A percentile compares a stretch with the other conserved stretches of the same genome.
Conservation (phyloP, 2,888 invertebrate genomes). For the Drosophila tripunctata region DNA sequence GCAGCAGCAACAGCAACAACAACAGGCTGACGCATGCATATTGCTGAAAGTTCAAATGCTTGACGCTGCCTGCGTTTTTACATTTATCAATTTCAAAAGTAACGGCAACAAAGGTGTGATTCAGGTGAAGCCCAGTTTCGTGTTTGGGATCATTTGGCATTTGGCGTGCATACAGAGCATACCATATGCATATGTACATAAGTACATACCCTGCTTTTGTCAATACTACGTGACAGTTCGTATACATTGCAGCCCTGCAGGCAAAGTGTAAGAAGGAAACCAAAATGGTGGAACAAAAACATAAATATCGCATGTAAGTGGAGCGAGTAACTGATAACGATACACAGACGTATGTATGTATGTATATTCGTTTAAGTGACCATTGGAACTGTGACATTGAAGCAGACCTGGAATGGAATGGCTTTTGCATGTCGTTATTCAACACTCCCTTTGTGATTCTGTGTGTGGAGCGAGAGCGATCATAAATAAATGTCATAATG, state of each 20-base stretch:
- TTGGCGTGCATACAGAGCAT: background rate
- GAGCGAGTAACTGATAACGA: constrained; percentile 22
- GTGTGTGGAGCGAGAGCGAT: constrained; percentile 41
- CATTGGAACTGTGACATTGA: constrained; percentile 23
- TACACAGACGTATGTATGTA: background rate
- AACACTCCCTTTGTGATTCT: constrained; percentile 22
- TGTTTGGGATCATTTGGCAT: constrained; percentile 23
- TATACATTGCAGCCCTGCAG: background rate
- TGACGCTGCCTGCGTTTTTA: constrained; percentile 24
- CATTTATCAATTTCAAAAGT: constrained; percentile 59
- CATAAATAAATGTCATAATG: constrained; percentile 77
- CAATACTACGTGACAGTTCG: constrained; percentile 37
- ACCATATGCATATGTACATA: background rate
- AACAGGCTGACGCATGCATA: constrained; percentile 47
- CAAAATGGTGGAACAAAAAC: constrained; percentile 12
- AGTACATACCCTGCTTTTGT: background rate
- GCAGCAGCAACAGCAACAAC: constrained; percentile 13
- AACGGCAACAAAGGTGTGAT: constrained; percentile 62
- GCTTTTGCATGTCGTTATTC: constrained; percentile 8
- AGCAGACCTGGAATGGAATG: constrained; percentile 43
- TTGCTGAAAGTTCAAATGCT: constrained; percentile 18
- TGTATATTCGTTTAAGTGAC: constrained; percentile 14
- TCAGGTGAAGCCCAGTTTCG: constrained; percentile 35
- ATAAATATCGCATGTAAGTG: constrained; percentile 28
- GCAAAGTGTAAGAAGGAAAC: constrained; percentile 15